Evolutionary conservation across 2,888 invertebrate species (phyloP).

Genomic region (Apodemia zela): DNA sequence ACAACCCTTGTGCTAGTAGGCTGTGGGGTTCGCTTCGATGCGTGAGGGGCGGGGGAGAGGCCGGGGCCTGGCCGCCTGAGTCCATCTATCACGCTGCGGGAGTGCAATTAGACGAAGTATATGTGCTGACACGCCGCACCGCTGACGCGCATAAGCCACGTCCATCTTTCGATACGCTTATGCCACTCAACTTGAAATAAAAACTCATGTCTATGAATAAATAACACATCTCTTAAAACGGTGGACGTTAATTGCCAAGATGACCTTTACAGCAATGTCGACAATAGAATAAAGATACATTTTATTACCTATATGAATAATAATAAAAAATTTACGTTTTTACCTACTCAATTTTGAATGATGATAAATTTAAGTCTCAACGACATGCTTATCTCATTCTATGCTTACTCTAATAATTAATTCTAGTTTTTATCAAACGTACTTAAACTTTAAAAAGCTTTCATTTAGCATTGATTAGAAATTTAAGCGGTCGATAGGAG

Average conservation of each 20-base stretch:
- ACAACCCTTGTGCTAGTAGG: conserved; percentile 69
- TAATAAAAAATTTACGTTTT: not conserved
- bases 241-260: conserved; percentile 11
- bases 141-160: conserved; percentile 42
- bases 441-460: conserved; percentile 16
- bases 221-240: conserved; percentile 10
- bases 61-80: conserved; percentile 34
- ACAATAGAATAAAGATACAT: not conserved
- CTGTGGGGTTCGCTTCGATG: conserved; percentile 41
- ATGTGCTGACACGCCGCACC: conserved; percentile 73
- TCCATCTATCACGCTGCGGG: conserved; percentile 72
- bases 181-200: conserved; percentile 27
- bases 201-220: conserved; percentile 19
- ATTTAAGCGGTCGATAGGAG: not conserved
- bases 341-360: not conserved
- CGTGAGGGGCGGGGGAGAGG: conserved; percentile 41
- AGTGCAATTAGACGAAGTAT: conserved; percentile 60
- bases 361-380: not conserved
- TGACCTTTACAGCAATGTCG: conserved; percentile 9
- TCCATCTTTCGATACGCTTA: conserved; percentile 33
- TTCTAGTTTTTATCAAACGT: conserved; percentile 7
- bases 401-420: conserved; percentile 2
- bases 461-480: conserved; percentile 17
- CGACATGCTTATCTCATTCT: not conserved
- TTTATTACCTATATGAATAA: not conserved